These are phyloP conservation scores for Ashinkailepas kermadecensis DNA, from an alignment of 2,888 invertebrate genomes.

Conservation along the genomic window DNA sequence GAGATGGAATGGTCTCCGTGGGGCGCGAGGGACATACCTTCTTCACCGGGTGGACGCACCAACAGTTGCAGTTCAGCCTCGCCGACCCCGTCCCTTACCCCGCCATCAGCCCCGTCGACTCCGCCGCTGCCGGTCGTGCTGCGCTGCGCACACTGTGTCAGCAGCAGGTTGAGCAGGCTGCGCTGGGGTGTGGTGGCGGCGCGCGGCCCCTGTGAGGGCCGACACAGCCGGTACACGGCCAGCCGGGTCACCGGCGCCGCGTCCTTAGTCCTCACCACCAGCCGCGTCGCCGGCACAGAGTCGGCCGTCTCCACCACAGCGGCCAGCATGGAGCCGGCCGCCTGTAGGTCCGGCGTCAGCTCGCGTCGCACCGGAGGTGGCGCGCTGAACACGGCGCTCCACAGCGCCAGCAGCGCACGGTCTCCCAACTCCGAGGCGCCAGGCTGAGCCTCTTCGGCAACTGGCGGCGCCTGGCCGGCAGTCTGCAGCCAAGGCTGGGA, in stretches of 20 bases:
- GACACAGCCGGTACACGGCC: not conserved
- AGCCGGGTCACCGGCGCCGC: not conserved
- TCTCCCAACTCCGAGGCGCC: too few species aligned
- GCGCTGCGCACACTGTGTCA: not conserved
- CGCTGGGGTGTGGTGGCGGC: not conserved
- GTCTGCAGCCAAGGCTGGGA: too few species aligned
- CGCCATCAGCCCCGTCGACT: not conserved
- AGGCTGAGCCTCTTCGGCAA: too few species aligned
- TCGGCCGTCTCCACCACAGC: not conserved
- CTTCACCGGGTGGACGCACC: too few species aligned
- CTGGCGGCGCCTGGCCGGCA: too few species aligned
- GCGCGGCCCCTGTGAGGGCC: not conserved
- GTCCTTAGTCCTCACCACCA: not conserved
- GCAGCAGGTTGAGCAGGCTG: conserved; percentile 2
- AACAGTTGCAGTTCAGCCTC: too few species aligned
- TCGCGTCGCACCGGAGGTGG: not conserved
- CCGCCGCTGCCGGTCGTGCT: not conserved
- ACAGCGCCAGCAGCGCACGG: too few species aligned
- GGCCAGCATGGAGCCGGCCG: not conserved
- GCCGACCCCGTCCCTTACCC: too few species aligned
- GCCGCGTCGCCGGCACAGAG: not conserved
- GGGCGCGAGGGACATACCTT: too few species aligned
- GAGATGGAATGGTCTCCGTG: too few species aligned
- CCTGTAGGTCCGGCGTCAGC: not conserved
- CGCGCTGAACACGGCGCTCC: too few species aligned